phyloP scores from a whole-genome alignment of 2,888 invertebrate species.

The Spatulosminthurus flaviceps region DNA sequence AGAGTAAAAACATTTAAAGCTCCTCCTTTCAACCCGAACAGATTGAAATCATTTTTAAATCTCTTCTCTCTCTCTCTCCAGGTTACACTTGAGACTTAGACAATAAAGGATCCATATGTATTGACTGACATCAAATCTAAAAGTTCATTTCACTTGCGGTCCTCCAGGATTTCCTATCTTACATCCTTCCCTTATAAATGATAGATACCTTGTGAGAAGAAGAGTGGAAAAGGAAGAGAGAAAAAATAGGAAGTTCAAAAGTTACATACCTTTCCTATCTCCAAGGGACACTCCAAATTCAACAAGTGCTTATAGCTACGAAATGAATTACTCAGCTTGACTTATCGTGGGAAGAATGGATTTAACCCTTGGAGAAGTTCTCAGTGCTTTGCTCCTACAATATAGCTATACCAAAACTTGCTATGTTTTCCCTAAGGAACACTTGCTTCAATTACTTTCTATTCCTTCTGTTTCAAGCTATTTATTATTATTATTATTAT shows the following conservation, averaged over 20 bases:
- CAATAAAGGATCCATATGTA: neutral
- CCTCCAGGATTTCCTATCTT: neutral
- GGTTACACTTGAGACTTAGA: neutral
- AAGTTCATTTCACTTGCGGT: constrained; percentile 3
- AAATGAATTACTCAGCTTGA: constrained; percentile 27
- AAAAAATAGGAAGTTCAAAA: no score
- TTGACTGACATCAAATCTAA: constrained; percentile 8
- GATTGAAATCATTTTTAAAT: constrained; percentile 36
- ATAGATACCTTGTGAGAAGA: neutral
- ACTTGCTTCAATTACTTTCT: constrained; percentile 18
- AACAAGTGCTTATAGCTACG: constrained; percentile 25
- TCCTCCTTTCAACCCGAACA: constrained; percentile 40
- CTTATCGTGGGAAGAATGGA: constrained; percentile 20
- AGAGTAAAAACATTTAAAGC: constrained; percentile 2
- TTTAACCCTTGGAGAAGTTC: neutral
- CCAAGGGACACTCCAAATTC: constrained; percentile 25
- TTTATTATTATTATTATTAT: neutral
- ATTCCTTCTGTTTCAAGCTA: neutral
- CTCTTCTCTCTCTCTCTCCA: neutral
- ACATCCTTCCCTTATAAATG: neutral
- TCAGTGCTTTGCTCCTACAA: neutral
- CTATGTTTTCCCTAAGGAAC: neutral
- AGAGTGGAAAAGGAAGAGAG: neutral
- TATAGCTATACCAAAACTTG: neutral
- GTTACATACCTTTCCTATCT: neutral